Base-by-base conservation (phyloP, 1,140 invertebrate genomes). In the Tetramorium simillimum region DNA sequence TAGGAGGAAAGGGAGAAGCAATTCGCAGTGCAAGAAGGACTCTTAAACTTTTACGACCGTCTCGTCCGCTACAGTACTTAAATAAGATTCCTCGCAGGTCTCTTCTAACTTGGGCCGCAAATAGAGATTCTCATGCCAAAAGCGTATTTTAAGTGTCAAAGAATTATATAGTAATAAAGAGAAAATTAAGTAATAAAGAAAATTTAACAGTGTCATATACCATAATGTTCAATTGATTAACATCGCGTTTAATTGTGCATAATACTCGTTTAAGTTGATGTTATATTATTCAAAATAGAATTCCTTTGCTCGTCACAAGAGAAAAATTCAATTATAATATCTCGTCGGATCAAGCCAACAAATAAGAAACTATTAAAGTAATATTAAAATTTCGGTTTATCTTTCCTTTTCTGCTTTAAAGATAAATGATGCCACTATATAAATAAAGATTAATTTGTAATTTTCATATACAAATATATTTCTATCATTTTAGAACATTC, bases 81-180 rank as follows among this genome's bases (percentile, higher is more conserved):
- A 84, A 84, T 84, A 43, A 84, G 80, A 84, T 84, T 84, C 67
- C 43, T 75, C 40, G n/a, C 80, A 84, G 46, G 40, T 84, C 73
- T 73, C 67, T 72, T 46, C 80, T 84, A 84, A 49, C 53, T 60
- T 60, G 16, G 24, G 6, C 53, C 18, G 69, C 24, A 84, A 84
- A 73, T 73, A 84, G 43, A 75, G 69, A 84, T 60, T 73, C 51
- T 7, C 24, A 43, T n/a, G 4, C 12, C 7, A 16, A 73, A 62
- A 73, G 2, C 2, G 40, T 60, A 49, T 16, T 46, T 75, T 46
- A 81, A 28, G 63, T 33, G n/a, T 82, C 51, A 10, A n/a, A 49
- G 5, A 12, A 58, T 28, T 16, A 33, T 33, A 33, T 33, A 16
- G 21, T 49, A 69, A 24, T 67, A 67, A 67, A 67, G n/a, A 67